Evolutionary conservation across 2,888 invertebrate species (phyloP).

Genomic region (Macrosoma leucophasiata): DNA sequence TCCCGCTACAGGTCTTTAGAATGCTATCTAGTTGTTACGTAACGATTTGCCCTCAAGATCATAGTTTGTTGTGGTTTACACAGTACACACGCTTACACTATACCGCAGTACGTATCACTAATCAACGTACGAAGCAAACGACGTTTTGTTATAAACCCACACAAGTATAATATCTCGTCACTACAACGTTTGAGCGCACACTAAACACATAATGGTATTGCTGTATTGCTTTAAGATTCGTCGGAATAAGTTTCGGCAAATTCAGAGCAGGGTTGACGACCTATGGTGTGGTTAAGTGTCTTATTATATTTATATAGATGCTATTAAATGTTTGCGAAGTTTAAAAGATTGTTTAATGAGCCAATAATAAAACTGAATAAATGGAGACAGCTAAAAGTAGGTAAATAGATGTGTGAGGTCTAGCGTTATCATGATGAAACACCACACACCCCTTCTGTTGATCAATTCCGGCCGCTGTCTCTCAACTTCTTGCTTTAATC

Average conservation of each 20-base stretch:
- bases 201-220: too few relatives aligned
- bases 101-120: slow-evolving; percentile 27
- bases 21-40: slow-evolving; percentile 11
- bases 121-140: slow-evolving; percentile 26
- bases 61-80: slow-evolving; percentile 19
- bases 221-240: neutral
- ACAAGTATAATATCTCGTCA: slow-evolving; percentile 15
- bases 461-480: too few relatives aligned
- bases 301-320: slow-evolving; percentile 34
- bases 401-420: too few relatives aligned
- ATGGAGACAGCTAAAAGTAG: too few relatives aligned
- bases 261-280: slow-evolving; percentile 14
- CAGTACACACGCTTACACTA: slow-evolving; percentile 26
- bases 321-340: too few relatives aligned
- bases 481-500: too few relatives aligned
- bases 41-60: slow-evolving; percentile 18
- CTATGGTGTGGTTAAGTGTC: slow-evolving; percentile 27
- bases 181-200: too few relatives aligned
- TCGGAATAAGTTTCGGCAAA: slow-evolving; percentile 2
- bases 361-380: too few relatives aligned
- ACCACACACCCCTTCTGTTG: too few relatives aligned
- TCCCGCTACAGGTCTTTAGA: slow-evolving; percentile 9
- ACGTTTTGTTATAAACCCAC: slow-evolving; percentile 21
- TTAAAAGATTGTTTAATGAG: too few relatives aligned
- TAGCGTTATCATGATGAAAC: too few relatives aligned